Evolutionary conservation across 2,797 vertebrate species (phyloP), one percentile per base, ranked within the genome.

Genomic region (Anguilla pacifica): DNA sequence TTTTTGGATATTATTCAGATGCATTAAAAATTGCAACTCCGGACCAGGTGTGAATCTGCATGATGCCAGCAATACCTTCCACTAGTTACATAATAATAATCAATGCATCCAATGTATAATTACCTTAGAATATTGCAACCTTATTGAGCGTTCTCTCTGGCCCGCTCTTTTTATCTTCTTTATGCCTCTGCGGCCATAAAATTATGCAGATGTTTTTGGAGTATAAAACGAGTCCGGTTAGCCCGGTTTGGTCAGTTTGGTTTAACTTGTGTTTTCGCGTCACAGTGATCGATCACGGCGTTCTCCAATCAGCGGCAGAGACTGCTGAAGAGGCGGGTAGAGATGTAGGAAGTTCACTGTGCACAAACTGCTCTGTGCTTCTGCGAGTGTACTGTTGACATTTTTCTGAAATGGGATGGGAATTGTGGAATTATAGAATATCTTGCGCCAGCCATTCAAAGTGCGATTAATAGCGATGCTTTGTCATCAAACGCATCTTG

Each of bases 321-420:
- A 2, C 11, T 17, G n/a, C 17, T 53, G 15, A 51, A 79, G 70
- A 59, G 11, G 84, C 57, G 53, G n/a, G 59, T 0, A 86, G 89
- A 88, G 88, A 86, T 88, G 89, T 89, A 91, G 95, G 93, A 94
- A 92, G 91, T 91, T 89, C 84, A 31, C 28, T 22, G 55, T 87
- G 89, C 90, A 86, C 91, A 88, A 86, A n/a, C 61, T 67, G 61
- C 61, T 25, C 86, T 85, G 51, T 51, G 88, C 87, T 89, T 89
- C 55, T 13, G 61, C 91, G 93, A 39, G 5, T 94, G 95, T 94
- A 94, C 86, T 88, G 89, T 88, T 91, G 87, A 90, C 53, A 64
- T 86, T 91, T 43, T 64, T 49, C 84, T 1, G 85, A 57, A 81
- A 81, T 84, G 88, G 39, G 39, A 87, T n/a, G 55, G 77, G 6